Evolutionary conservation across 2,113 vertebrate species (phyloP), one percentile per base, ranked within the genome.

Genomic region (Oceanodroma tethys): DNA sequence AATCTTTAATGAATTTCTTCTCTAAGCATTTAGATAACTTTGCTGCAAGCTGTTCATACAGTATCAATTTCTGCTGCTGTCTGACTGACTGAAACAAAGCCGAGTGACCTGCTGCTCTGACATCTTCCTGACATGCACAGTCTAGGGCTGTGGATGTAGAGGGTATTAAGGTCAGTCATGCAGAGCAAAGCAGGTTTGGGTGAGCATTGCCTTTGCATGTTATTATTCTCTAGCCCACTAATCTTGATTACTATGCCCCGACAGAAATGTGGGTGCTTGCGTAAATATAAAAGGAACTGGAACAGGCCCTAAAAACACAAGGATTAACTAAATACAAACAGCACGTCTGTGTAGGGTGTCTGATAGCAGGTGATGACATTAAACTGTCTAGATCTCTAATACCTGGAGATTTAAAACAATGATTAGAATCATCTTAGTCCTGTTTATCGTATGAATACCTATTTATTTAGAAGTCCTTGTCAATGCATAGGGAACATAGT

Each of bases 161-260:
- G 67, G 91, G 75, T 91, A 92, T 95, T 96, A 96, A 88, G 93
- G 86, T 95, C 91, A 95, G 42, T 92, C 88, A 90, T 26, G 73
- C 67, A 86, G 80, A 92, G 86, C 80, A 92, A 94, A 81, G 83
- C 2, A 0, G 48, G 67, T 71, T 67, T 95, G 90, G 67, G 17
- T 76, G 45, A 88, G 86, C 71, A 15, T 3, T 92, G 88, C 81
- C 63, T 95, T 95, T 42, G 72, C 59, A 12, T n/a, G 72, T 65
- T 88, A 9, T 70, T 83, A 38, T 92, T 91, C 59, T 66, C 30
- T 81, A 76, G 55, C 34, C 38, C 17, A 1, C 83, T 90, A 86
- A 95, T 90, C 91, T 90, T 83, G 58, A 45, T 93, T 48, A 81
- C 48, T 76, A 5, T 73, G 32, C 66, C 48, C 67, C 67, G 32